Evolutionary conservation across 2,888 invertebrate species (phyloP).

Genomic region (Drosophila niveifrons): DNA sequence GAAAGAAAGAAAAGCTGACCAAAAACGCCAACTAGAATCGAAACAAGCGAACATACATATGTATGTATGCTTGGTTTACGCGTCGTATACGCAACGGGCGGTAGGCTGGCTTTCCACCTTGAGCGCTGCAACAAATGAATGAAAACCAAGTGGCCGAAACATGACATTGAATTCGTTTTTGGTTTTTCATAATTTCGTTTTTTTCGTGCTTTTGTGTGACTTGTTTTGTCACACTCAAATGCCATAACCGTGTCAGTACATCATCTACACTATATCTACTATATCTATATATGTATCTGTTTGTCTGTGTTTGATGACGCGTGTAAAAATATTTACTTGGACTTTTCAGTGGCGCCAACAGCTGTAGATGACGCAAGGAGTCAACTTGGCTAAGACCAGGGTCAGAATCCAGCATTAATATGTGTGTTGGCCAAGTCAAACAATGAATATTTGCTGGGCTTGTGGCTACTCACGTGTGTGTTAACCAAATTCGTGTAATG

Average conservation of each 20-base stretch:
- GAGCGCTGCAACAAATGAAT: conserved; percentile 75
- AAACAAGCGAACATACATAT: conserved; percentile 1
- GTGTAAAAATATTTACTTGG: conserved; percentile 52
- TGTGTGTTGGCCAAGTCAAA: conserved; percentile 25
- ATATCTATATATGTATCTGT: neutral
- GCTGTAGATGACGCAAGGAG: conserved; percentile 28
- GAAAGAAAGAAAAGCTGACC: conserved; percentile 57
- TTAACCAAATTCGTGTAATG: conserved; percentile 46
- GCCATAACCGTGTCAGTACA: conserved; percentile 35
- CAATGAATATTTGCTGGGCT: conserved; percentile 30
- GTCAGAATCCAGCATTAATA: conserved; percentile 14
- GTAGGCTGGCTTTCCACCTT: conserved; percentile 45
- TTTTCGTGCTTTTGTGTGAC: conserved; percentile 28
- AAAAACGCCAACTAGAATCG: conserved; percentile 44
- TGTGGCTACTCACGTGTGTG: conserved; percentile 28
- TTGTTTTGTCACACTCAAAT: conserved; percentile 67
- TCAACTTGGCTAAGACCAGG: conserved; percentile 25
- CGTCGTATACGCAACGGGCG: conserved; percentile 50
- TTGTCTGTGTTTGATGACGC: conserved; percentile 35
- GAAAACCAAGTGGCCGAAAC: conserved; percentile 72
- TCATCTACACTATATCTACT: neutral
- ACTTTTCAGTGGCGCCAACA: conserved; percentile 55
- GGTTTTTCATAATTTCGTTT: neutral
- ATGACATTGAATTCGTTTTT: conserved; percentile 70
- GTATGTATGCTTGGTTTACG: conserved; percentile 10